A percentile compares a stretch with the other conserved stretches of the same genome.
These are phyloP conservation scores for Scomberomorus guttatus DNA, from an alignment of 2,797 vertebrate species.

Conservation along the genomic window DNA sequence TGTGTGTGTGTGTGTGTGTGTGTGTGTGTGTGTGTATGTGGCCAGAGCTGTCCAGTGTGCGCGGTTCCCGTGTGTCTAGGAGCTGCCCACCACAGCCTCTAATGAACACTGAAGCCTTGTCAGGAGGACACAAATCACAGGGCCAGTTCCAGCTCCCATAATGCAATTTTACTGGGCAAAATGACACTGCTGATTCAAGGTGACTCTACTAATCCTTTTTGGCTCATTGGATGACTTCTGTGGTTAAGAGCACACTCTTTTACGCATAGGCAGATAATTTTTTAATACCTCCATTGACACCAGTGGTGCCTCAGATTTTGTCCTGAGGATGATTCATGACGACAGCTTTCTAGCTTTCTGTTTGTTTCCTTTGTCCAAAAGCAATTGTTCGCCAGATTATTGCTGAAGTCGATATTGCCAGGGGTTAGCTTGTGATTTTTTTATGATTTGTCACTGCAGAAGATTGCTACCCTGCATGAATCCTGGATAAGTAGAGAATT, in stretches of 20 bases:
- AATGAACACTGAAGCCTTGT: conserved; percentile 84
- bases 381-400: neutral
- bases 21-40: conserved; percentile 41
- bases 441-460: neutral
- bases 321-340: conserved; percentile 11
- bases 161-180: conserved; percentile 82
- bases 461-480: neutral
- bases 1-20: conserved; percentile 26
- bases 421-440: neutral
- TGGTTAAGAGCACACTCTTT: conserved; percentile 55
- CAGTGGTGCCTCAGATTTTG: conserved; percentile 9
- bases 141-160: conserved; percentile 77
- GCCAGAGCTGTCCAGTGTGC: conserved; percentile 50
- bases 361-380: conserved; percentile 26
- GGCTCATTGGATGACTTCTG: conserved; percentile 70
- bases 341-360: conserved; percentile 13
- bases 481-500: neutral
- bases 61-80: conserved; percentile 64
- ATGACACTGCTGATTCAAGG: conserved; percentile 81
- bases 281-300: conserved; percentile 56
- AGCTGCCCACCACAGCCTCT: conserved; percentile 74
- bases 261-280: conserved; percentile 42
- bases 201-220: conserved; percentile 78
- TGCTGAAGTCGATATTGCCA: conserved; percentile 8
- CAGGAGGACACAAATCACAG: conserved; percentile 84